Base-by-base conservation (phyloP, 1,140 invertebrate species). In the Ostrea edulis region DNA sequence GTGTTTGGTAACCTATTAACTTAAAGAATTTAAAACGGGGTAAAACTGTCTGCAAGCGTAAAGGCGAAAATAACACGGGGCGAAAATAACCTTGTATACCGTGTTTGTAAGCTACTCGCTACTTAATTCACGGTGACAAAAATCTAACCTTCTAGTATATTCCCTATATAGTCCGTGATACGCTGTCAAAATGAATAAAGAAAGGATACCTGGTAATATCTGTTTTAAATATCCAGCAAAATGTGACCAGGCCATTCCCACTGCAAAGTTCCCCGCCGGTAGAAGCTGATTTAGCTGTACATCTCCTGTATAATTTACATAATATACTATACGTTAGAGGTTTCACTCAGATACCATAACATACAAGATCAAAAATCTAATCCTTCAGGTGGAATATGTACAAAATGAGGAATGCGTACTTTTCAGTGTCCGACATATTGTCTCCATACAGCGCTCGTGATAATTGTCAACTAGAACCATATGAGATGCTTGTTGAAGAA, bases 241-340 rank as follows among this genome's bases (percentile, higher is more conserved):
- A 58, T 88, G 87, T 65, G 87, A 88, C 87, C 87, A 88, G 0
- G 84, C 87, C 87, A 88, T 88, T 20, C 87, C 87, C 2, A 83
- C 77, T 12, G 87, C 84, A 4, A 88, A 82, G 71, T 88, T 88
- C 25, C 87, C 87, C 8, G 87, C 87, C 20, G 87, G 87, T 51
- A 88, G 68, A 9, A 82, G 51, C 7, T 85, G 68, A 35, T 77
- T 77, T 77, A 77, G 17, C 3, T 4, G 22, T 22, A 55, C 82
- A 20, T 54, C 51, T 83, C 54, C 82, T 54, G 54, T 83, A 54
- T 83, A 54, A 83, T 12, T 35, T 52, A 53, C 12, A 83, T 1
- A 8, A 35, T 29, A 25, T 53, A 14, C 17, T 29, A 25, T 53
- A 14, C 17, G 77, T 81, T 52, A 81, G 7, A 17, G 25, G 12